Evolutionary conservation across 2,888 invertebrate genomes (phyloP), one percentile per base, ranked within the genome.

Genomic region (Suillia variegata): DNA sequence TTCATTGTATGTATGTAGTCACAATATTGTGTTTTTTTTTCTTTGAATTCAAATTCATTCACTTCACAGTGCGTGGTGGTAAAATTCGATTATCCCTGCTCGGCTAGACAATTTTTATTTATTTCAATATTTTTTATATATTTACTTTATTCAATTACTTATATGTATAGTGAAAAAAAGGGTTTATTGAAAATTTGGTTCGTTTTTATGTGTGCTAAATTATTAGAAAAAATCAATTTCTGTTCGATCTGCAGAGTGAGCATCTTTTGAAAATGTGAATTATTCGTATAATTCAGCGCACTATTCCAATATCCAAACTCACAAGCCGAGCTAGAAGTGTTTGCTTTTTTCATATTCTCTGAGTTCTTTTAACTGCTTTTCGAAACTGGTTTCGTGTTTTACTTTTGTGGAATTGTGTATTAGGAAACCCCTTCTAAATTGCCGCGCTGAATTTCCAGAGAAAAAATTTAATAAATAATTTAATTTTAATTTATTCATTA

Each of bases 401-500:
- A 21, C 31, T 12, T 31, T 31, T 31, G 31, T 13, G 31, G 48
- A 56, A 48, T 45, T 45, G 4, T 20, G 5, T 55, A 47, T 60
- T 56, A 60, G 60, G 60, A 60, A 60, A 60, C 56, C 56, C 45
- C 34, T 22, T 51, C 52, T 31, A 49, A 56, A 53, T 50, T 56
- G 56, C 53, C 48, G 49, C 53, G 49, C 53, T 53, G 56, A 38
- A 60, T 60, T 31, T 22, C 49, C 52, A 56, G n/a, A n/a, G n/a
- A n/a, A n/a, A n/a, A n/a, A n/a, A n/a, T n/a, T n/a, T n/a, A n/a
- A 56, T 34, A 22, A 18, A 13, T 24, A 13, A 10, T 47, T 22
- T 47, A n/a, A n/a, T n/a, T n/a, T 66, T 72, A 70, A 76, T 73
- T 68, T 64, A 56, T 58, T 58, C 64, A 65, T 60, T 62, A 67